Percentiles rank a stretch among this genome's conserved stretches.
phyloP scores from a whole-genome alignment of 2,888 invertebrate genomes.

The Euzophera pinguis region DNA sequence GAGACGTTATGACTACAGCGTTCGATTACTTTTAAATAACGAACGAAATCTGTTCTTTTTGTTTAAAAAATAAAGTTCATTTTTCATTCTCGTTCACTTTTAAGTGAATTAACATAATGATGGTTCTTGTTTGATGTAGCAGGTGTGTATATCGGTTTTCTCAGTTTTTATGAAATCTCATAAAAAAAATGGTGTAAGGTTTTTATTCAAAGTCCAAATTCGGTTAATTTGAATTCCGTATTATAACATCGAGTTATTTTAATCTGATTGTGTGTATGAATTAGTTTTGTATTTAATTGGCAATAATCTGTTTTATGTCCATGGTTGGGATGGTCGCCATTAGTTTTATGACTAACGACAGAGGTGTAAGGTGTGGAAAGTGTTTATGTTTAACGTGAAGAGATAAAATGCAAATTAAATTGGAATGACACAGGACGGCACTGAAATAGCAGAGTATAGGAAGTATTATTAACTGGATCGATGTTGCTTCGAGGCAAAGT shows the following conservation, averaged over 20 bases:
- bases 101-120: conserved; percentile 74
- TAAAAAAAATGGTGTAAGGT: conserved; percentile 45
- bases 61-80: conserved; percentile 41
- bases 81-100: conserved; percentile 45
- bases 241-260: conserved; percentile 18
- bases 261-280: conserved; percentile 27
- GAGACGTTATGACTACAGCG: conserved; percentile 59
- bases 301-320: conserved; percentile 18
- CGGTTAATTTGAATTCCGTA: conserved; percentile 48
- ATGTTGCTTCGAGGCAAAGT: background rate
- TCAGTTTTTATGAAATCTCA: conserved; percentile 75
- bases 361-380: conserved; percentile 11
- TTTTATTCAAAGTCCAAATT: conserved; percentile 45
- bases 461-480: background rate
- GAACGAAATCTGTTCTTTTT: conserved; percentile 48
- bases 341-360: conserved; percentile 18
- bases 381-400: conserved; percentile 6
- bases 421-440: conserved; percentile 3
- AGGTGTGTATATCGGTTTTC: conserved; percentile 75
- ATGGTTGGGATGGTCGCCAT: background rate
- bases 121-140: conserved; percentile 71
- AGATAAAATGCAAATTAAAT: conserved; percentile 13
- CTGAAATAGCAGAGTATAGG: conserved; percentile 5
- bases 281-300: conserved; percentile 25
- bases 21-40: conserved; percentile 33